phyloP scores from a whole-genome alignment of 2,113 vertebrate genomes.

The Eclectus roratus region DNA sequence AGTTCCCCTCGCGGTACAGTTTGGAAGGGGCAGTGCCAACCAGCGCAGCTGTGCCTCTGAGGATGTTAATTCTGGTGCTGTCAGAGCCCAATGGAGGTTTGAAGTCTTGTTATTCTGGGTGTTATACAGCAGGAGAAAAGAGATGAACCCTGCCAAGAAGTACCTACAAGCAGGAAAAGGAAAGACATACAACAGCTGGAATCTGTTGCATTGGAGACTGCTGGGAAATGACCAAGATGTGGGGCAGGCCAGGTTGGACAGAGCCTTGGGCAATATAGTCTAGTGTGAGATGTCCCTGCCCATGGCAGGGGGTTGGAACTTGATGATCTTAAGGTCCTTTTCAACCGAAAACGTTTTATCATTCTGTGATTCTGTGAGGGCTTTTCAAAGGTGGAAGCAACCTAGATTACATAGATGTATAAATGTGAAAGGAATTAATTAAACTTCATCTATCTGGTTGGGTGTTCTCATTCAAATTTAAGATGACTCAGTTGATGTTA shows the following conservation, averaged over 20 bases:
- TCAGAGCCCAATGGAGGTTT: background rate
- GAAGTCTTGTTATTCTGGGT: background rate
- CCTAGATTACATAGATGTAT: background rate
- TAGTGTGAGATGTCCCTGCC: background rate
- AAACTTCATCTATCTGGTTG: background rate
- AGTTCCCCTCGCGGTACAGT: rapidly evolving
- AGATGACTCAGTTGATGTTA: background rate
- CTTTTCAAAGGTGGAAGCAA: background rate
- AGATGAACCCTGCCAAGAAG: background rate
- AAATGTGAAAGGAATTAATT: background rate
- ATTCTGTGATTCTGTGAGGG: background rate
- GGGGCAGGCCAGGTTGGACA: background rate
- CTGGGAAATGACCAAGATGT: background rate
- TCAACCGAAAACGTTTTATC: background rate
- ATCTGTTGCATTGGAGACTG: background rate
- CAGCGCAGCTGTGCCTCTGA: background rate
- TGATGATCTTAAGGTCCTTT: background rate
- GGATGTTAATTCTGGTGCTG: background rate
- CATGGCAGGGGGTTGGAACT: background rate
- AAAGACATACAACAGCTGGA: background rate
- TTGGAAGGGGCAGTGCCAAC: background rate
- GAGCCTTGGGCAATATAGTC: background rate
- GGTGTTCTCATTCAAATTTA: background rate
- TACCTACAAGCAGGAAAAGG: background rate
- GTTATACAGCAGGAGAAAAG: background rate